Evolutionary conservation across 2,113 vertebrate species (phyloP).

Genomic region (Camelus bactrianus): DNA sequence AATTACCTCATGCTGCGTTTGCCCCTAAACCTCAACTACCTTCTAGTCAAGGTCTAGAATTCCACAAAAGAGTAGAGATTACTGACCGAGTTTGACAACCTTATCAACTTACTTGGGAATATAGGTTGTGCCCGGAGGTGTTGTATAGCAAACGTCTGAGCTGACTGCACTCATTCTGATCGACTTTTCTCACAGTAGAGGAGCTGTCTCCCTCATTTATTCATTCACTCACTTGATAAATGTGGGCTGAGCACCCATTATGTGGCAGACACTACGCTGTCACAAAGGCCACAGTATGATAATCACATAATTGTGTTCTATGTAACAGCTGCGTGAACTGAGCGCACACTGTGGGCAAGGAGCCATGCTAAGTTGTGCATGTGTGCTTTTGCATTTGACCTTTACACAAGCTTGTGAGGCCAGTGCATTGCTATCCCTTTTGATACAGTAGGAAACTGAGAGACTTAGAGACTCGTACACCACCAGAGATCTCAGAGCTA

Average conservation of each 20-base stretch:
- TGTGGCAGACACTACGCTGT: not conserved
- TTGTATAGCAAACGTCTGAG: not conserved
- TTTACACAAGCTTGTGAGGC: not conserved
- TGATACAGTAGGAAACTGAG: not conserved
- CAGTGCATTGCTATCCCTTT: not conserved
- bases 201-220: not conserved
- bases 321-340: not conserved
- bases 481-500: not conserved
- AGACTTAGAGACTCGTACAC: not conserved
- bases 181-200: not conserved
- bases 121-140: not conserved
- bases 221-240: not conserved
- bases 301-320: not conserved
- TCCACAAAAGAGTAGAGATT: constrained; percentile 29
- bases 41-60: not conserved
- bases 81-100: not conserved
- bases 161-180: not conserved
- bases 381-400: not conserved
- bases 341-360: not conserved
- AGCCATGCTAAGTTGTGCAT: not conserved
- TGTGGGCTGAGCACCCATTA: not conserved
- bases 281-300: not conserved
- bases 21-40: not conserved
- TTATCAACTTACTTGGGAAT: not conserved
- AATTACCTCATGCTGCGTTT: not conserved